Base-by-base conservation (phyloP, 2,888 invertebrate species). In the Patella caerulea region DNA sequence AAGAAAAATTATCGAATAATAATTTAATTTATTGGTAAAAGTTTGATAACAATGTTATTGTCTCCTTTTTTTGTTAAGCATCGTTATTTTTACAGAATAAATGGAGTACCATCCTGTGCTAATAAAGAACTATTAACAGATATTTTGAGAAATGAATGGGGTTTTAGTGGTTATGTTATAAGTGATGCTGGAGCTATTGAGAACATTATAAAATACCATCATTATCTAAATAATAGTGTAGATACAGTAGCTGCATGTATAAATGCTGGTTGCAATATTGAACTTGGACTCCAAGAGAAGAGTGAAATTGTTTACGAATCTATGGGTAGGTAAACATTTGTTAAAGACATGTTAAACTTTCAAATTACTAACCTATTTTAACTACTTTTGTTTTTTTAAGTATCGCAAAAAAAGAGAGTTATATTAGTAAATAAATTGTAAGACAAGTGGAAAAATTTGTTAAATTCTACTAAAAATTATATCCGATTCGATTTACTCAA, bases 61-160 rank as follows among this genome's bases (percentile, higher is more conserved):
- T 3, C 5, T 34, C 34, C 34, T 34, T 34, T 34, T 24, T 34
- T 71, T 71, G 29, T 71, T 12, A 17, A 71, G 0, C 19, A 45
- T 34, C 24, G 5, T 19, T 15, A 17, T 72, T 17, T 73, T 2
- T 34, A n/a, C 82, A 89, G 88, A 78, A 79, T 89, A 4, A 88
- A 88, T 80, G 89, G 88, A 24, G 74, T 88, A 12, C 89, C 89
- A 45, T 85, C 89, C 2, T 89, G 89, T 84, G 86, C 84, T 29
- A 86, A 88, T 80, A 84, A 85, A 71, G 74, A 79, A 65, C 80
- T 89, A 15, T 75, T 89, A 78, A 88, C 87, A 1, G 86, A 87
- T 55, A 81, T 88, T 69, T 77, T 89, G 7, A 76, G 89, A 11
- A 79, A 78, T 14, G 81, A 84, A 45, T 89, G 89, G 88, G 85